These are phyloP conservation scores for Notechis scutatus DNA, from an alignment of 2,113 vertebrate genomes.

Conservation along the genomic window DNA sequence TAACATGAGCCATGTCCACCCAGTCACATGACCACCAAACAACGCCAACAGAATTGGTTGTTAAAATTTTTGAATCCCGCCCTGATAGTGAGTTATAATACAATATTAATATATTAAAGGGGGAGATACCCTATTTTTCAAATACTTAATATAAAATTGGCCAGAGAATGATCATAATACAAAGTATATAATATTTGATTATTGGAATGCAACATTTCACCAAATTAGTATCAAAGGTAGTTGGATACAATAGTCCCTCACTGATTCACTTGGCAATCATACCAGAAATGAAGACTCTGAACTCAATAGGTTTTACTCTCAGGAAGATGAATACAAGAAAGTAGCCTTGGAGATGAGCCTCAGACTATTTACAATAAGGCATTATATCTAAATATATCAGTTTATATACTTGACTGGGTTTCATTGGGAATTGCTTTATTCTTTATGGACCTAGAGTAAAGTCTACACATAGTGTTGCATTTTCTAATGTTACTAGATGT, in stretches of 20 bases:
- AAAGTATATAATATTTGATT: rapidly evolving
- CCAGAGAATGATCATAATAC: background rate
- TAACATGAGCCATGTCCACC: too few relatives aligned
- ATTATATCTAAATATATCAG: background rate
- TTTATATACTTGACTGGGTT: background rate
- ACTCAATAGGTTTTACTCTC: background rate
- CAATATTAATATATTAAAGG: background rate
- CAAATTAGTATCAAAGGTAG: background rate
- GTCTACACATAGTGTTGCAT: conserved; percentile 34
- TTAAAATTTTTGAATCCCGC: too few relatives aligned
- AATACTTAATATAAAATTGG: background rate
- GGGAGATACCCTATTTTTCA: background rate
- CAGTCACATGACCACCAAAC: too few relatives aligned
- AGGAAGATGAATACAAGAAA: background rate
- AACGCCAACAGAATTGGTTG: too few relatives aligned
- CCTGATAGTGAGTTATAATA: background rate
- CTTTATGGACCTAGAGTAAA: conserved; percentile 7
- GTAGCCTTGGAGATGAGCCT: background rate
- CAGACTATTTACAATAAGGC: background rate
- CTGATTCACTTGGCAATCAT: background rate
- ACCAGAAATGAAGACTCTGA: background rate
- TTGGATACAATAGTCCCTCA: background rate
- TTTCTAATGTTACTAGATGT: conserved; percentile 41
- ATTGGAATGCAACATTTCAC: background rate
- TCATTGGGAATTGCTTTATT: conserved; percentile 13